Evolutionary conservation across 2,113 vertebrate species (phyloP).

Genomic region (Entelurus aequoreus): DNA sequence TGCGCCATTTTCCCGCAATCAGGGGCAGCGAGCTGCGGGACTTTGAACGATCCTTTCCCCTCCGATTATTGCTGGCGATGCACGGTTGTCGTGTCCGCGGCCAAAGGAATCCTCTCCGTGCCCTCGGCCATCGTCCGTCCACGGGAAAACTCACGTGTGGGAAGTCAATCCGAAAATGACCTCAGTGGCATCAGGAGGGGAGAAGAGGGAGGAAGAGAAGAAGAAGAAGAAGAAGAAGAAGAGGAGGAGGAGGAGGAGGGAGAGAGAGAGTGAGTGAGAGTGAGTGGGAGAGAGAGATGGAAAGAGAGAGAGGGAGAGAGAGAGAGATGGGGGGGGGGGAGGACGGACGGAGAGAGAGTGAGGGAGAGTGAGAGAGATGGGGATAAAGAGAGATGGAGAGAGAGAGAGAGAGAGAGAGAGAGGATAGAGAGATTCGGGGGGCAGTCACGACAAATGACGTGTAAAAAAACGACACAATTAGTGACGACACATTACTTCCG

Average conservation of each 20-base stretch:
- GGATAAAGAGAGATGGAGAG: too few species aligned
- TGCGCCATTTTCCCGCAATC: conserved; percentile 78
- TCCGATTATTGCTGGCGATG: conserved; percentile 14
- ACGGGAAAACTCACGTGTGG: too few species aligned
- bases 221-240: too few species aligned
- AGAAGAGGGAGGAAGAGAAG: too few species aligned
- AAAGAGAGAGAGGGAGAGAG: not conserved
- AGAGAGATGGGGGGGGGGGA: not conserved
- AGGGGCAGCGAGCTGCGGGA: not conserved
- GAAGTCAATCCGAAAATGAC: conserved; percentile 9
- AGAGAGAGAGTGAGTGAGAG: too few species aligned
- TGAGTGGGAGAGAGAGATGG: too few species aligned
- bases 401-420: too few species aligned
- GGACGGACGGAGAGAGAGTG: too few species aligned
- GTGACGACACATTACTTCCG: not conserved
- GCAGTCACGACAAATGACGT: conserved; percentile 6
- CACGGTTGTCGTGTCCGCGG: conserved; percentile 24
- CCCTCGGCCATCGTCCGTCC: conserved; percentile 42
- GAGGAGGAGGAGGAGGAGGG: too few species aligned
- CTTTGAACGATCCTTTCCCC: not conserved
- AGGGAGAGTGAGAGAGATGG: too few species aligned
- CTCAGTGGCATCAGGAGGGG: conserved; percentile 6
- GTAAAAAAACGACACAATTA: not conserved
- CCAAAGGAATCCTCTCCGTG: conserved; percentile 36
- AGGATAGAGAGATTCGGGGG: not conserved